Base-by-base conservation (phyloP, 2,113 vertebrate species). In the Cricetomys ansorgei region DNA sequence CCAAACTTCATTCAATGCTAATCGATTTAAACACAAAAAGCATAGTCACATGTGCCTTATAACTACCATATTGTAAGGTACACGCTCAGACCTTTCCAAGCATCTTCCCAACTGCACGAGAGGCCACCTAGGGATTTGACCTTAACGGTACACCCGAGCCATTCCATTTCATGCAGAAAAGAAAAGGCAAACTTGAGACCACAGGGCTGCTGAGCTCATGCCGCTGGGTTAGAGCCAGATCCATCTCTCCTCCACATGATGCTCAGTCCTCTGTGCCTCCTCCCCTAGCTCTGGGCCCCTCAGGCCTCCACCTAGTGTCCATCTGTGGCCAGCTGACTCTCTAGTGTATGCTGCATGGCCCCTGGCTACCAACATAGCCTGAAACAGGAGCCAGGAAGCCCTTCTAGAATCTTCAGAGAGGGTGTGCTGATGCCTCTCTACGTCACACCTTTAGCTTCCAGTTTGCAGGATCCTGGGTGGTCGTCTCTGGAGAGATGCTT, bases 401-500 rank as follows among this genome's bases (percentile, higher is more conserved):
- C 29, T 79, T 76, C 37, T 4, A 72, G 80, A 76, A 75, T 85
- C 17, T 64, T 17, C 8, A 2, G 53, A 89, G 40, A 31, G 29
- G 62, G 50, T 53, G 43, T 92, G 50, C 31, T 25, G 19, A 89
- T 43, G 50, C 11, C 16, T 29, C n/a, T 37, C 25, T 55, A 7
- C 19, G 65, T 77, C 75, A 80, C 8, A 31, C 45, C 25, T 37
- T 67, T n/a, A 64, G 65, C 59, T 77, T 50, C 34, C 57, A 31
- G 64, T 57, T 62, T 77, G 65, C 37, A 80, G 89, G 84, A 16
- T 92, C 50, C 55, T 76, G 27, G 29, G 48, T 11, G 6, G 48
- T 79, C 34, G 34, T 81, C 76, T 94, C 79, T 89, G 70, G 89
- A 86, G 65, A 37, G 73, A 92, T 27, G 94, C 67, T 80, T n/a